phyloP scores from a whole-genome alignment of 1,140 invertebrate genomes.

The Himalopsyche phryganea region DNA sequence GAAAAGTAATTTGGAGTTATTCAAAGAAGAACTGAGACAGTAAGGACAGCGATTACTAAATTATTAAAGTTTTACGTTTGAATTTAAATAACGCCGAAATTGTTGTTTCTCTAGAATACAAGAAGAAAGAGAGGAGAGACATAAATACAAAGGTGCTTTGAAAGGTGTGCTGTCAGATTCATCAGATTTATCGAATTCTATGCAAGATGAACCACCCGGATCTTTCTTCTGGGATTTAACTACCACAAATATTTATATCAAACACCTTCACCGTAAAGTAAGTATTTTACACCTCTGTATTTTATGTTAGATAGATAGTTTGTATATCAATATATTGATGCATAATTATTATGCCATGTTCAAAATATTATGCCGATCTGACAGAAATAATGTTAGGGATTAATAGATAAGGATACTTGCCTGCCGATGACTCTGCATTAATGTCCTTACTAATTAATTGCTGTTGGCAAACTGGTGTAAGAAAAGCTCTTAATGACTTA shows the following conservation, averaged over 20 bases:
- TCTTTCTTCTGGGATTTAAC: slow-evolving; percentile 92
- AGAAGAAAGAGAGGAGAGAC: slow-evolving; percentile 94
- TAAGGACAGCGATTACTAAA: too few species aligned
- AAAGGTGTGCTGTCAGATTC: slow-evolving; percentile 43
- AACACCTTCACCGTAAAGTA: slow-evolving; percentile 91
- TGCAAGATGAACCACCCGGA: slow-evolving; percentile 51
- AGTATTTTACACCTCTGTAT: slow-evolving; percentile 1
- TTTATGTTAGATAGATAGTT: neutral
- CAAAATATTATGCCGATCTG: too few species aligned
- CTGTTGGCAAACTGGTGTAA: too few species aligned
- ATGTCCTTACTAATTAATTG: too few species aligned
- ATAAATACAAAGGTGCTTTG: slow-evolving; percentile 75
- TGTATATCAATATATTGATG: too few species aligned
- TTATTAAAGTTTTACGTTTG: too few species aligned
- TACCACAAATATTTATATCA: slow-evolving; percentile 97
- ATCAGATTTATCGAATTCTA: slow-evolving; percentile 35
- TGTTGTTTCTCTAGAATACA: slow-evolving; percentile 87
- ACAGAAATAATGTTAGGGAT: too few species aligned
- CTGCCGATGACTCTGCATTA: too few species aligned
- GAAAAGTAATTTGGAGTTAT: slow-evolving; percentile 95
- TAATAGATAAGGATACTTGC: too few species aligned
- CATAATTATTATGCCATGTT: too few species aligned
- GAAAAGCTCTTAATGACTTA: too few species aligned
- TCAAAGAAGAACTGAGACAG: slow-evolving; percentile 93
- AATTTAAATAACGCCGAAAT: too few species aligned